Conservation (phyloP, 2,113 vertebrate genomes). For the Reinhardtius hippoglossoides region DNA sequence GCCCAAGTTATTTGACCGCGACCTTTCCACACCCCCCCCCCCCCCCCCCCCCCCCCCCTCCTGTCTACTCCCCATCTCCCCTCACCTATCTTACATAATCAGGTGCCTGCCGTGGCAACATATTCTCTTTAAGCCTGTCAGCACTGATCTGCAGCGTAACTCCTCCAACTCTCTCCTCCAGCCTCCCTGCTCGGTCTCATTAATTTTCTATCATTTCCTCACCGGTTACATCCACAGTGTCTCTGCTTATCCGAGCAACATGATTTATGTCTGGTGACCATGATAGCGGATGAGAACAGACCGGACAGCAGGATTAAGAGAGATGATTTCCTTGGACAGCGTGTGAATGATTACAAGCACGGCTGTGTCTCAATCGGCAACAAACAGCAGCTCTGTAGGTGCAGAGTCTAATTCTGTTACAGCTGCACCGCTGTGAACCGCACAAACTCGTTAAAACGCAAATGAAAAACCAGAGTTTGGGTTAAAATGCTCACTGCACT, state of each 20-base stretch:
- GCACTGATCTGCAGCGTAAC: slow-evolving; percentile 29
- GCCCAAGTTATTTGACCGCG: background rate
- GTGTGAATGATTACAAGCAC: background rate
- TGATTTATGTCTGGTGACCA: slow-evolving; percentile 12
- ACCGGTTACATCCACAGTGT: background rate
- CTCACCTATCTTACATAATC: slow-evolving; percentile 14
- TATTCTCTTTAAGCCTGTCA: slow-evolving; percentile 36
- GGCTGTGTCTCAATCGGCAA: background rate
- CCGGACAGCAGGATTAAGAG: background rate
- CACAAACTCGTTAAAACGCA: background rate
- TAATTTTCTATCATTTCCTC: slow-evolving; percentile 18
- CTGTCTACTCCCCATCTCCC: background rate
- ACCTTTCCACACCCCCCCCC: too few relatives aligned
- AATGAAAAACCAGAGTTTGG: background rate
- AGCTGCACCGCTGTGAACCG: too few relatives aligned
- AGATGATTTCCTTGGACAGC: background rate
- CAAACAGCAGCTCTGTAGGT: background rate
- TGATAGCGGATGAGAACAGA: background rate
- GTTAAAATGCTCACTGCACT: background rate
- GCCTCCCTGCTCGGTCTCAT: slow-evolving; percentile 23
- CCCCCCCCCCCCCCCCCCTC: too few relatives aligned
- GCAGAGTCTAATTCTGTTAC: background rate
- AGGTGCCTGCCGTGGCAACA: background rate
- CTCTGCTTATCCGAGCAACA: slow-evolving; percentile 7
- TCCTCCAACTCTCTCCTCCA: background rate